Percentiles rank a stretch among this genome's conserved stretches.
phyloP scores from a whole-genome alignment of 2,113 vertebrate genomes.

The Oncorhynchus gorbuscha region DNA sequence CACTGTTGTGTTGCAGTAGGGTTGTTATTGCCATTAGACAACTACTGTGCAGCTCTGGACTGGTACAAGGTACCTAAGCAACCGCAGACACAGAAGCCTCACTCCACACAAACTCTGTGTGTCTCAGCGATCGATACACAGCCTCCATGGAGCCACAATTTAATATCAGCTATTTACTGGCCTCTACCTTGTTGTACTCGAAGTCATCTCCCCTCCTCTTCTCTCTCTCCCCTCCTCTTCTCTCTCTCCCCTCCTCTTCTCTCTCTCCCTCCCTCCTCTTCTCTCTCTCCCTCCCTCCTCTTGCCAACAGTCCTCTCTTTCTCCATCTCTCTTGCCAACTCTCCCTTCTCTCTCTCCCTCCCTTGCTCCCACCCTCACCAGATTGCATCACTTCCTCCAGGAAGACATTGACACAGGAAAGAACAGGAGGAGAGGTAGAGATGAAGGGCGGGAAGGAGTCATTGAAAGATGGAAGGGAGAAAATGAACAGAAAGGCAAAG shows the following conservation, averaged over 20 bases:
- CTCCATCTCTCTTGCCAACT: too few relatives aligned
- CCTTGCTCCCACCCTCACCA: not conserved
- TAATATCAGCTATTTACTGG: slow-evolving; percentile 76
- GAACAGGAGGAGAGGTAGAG: slow-evolving; percentile 4
- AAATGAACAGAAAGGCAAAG: slow-evolving; percentile 30
- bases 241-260: slow-evolving; percentile 47
- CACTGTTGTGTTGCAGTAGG: too few relatives aligned
- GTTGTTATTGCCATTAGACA: too few relatives aligned
- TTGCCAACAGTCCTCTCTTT: not conserved
- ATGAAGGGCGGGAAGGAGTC: slow-evolving; percentile 16
- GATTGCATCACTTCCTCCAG: slow-evolving; percentile 7
- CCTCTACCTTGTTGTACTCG: slow-evolving; percentile 75
- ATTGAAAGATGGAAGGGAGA: not conserved
- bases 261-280: too few relatives aligned
- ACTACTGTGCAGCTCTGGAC: too few relatives aligned
- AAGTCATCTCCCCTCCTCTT: slow-evolving; percentile 70
- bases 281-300: not conserved
- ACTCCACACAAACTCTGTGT: slow-evolving; percentile 27
- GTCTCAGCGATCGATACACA: slow-evolving; percentile 69
- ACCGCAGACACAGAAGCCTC: not conserved
- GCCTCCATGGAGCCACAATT: slow-evolving; percentile 69
- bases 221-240: not conserved
- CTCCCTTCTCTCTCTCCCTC: not conserved
- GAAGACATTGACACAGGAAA: not conserved
- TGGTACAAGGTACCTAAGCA: not conserved